Evolutionary conservation across 2,888 invertebrate species (phyloP), one percentile per base, ranked within the genome.

Genomic region (Lissonota sp.): DNA sequence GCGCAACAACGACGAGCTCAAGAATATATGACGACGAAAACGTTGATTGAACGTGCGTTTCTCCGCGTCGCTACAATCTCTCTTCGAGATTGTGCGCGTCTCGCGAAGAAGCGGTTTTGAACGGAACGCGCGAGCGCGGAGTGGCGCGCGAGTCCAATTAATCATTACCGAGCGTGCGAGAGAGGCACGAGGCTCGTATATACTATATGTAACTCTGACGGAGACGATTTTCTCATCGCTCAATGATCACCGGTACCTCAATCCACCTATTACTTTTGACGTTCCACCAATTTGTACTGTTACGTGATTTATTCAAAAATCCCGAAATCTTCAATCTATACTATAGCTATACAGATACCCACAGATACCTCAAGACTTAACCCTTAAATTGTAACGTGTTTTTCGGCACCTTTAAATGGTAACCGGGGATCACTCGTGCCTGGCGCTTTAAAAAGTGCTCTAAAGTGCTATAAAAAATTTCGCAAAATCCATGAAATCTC

Each of bases 81-180:
- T 71, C 72, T 42, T 44, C 67, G 62, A 10, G 12, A 14, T 39
- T 16, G 71, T 78, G 67, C 74, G 78, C 37, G 53, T 26, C 26
- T 39, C 77, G 66, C 75, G 77, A 77, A 78, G 82, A 83, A 78
- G 77, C 83, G 81, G 63, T 60, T 78, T 83, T 66, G 51, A 74
- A 73, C 77, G 70, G 53, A 46, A 10, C 58, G 60, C 60, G 57
- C 70, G 74, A 10, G 44, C 10, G 73, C 63, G 60, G 26, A 62
- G 80, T 82, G 75, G 75, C 82, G 86, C 86, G 85, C 85, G 85
- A 85, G 85, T 78, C 79, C 85, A 84, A 87, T 87, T 87, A 87
- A 87, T 87, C 87, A 86, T 81, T 57, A 69, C 72, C 71, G 79
- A 79, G 78, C 80, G 83, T 76, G 81, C 79, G 80, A 80, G 80